Evolutionary conservation across 2,113 vertebrate genomes (phyloP).

Genomic region (Labrus mixtus): DNA sequence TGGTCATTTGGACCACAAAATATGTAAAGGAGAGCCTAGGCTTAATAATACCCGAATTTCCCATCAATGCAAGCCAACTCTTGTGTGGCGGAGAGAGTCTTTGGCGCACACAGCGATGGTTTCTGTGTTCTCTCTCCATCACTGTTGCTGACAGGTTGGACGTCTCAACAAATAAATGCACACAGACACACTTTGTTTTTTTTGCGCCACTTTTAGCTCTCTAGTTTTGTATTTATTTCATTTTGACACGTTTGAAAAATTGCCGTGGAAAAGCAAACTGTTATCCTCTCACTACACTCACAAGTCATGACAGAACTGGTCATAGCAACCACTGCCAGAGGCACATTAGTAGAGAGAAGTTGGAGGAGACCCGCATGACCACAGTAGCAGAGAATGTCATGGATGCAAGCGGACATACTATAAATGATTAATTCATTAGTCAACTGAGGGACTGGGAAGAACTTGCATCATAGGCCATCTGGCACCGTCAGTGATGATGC

Average conservation of each 20-base stretch:
- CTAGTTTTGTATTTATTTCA: slow-evolving; percentile 6
- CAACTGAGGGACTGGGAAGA: slow-evolving; percentile 19
- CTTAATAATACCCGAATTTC: no score
- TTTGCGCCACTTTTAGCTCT: slow-evolving; percentile 2
- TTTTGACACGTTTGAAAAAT: slow-evolving; percentile 1
- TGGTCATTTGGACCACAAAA: no score
- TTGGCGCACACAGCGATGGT: slow-evolving; percentile 39
- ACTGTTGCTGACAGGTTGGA: background rate
- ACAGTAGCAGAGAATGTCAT: background rate
- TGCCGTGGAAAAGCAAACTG: background rate
- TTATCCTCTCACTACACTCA: background rate
- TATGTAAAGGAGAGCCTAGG: no score
- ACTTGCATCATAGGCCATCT: slow-evolving; percentile 13
- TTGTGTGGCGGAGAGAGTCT: slow-evolving; percentile 14
- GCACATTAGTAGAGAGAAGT: background rate
- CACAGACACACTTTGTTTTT: background rate
- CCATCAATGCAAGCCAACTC: slow-evolving; percentile 1
- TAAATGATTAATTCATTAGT: slow-evolving; percentile 24
- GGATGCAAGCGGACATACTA: slow-evolving; percentile 1
- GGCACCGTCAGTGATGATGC: slow-evolving; percentile 5
- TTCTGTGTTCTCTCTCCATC: slow-evolving; percentile 59
- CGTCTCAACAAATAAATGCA: no score
- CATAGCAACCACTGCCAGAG: slow-evolving; percentile 1
- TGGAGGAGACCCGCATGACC: background rate
- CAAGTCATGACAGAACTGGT: slow-evolving; percentile 5